Evolutionary conservation across 2,888 invertebrate genomes (phyloP), one percentile per base, ranked within the genome.

Genomic region (Tetranychus truncatus): DNA sequence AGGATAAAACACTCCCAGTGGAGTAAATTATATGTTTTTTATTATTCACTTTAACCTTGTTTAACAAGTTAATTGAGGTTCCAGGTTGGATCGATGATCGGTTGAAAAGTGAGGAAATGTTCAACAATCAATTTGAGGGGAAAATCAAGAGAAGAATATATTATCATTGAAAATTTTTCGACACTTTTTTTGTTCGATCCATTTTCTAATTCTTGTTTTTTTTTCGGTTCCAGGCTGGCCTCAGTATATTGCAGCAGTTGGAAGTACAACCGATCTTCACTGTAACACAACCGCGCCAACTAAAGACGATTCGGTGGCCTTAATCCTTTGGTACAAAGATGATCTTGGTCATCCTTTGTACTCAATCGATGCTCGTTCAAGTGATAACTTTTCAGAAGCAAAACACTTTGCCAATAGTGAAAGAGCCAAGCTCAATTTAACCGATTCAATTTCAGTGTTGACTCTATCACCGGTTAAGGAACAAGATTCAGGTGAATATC

Each of bases 401-500:
- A 72, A 77, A 66, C 77, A 77, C 45, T 77, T 77, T 46, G 55
- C 74, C 7, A 21, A 72, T 20, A 55, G 69, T 9, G 76, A 76
- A 6, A 65, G 77, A 6, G 73, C 65, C 6, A 66, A 72, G 11
- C 76, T 77, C 45, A 73, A 77, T 73, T 69, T 77, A 6, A 74
- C 72, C 24, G 74, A 74, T 73, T 76, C 77, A 34, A 44, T 76
- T 65, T 75, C 78, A 20, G 76, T 73, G 55, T 18, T 77, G 55
- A 71, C 67, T 21, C 74, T 77, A 24, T 72, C 72, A 2, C 77
- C 76, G n/a, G 74, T 77, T 55, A 72, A 71, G 34, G 18, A 77
- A 6, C 55, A 75, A 21, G 92, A 93, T 84, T 91, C 92, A 83
- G 92, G 92, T 81, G 88, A 91, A 80, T 93, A 92, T 85, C 87